Evolutionary conservation across 2,797 vertebrate species (phyloP), one percentile per base, ranked within the genome.

Genomic region (Enoplosus armatus): DNA sequence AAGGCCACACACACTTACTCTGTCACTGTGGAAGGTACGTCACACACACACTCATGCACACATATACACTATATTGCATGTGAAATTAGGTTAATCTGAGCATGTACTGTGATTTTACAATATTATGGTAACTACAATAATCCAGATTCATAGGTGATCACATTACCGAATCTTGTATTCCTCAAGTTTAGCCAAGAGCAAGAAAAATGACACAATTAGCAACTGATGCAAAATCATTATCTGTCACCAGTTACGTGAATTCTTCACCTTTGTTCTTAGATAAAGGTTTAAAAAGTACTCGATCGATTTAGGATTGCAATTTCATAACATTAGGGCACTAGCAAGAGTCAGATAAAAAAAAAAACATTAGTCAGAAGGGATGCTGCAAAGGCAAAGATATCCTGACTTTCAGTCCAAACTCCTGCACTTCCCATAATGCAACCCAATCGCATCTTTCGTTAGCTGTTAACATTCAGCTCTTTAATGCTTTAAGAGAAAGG

Each of bases 1-100:
- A 95, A 66, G 20, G 67, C 77, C 65, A 90, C 59, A 14, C 97
- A 96, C 80, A 94, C 86, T 59, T 98, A 96, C 92, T 92, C 83
- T 0, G 73, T 98, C 86, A 94, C 92, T 0, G 97, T 98, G 50
- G 97, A 98, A 89, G 97, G 97, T 96, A 87, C 1, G 6, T 66
- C 16, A 58, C 54, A 31, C 54, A 31, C 9, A 50, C 62, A 31
- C 10, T 16, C 24, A 29, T 14, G 24, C 18, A 33, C 18, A 18
- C 22, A 20, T 35, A 15, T 59, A 48, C 22, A 27, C 18, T 24
- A 50, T 18, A 26, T 48, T 47, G 15, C n/a, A 26, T 12, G 22
- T 48, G 27, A n/a, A 43, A 56, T 11, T 43, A 16, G 47, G 35
- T 41, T n/a, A 14, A 24, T 33, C 43, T 67, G 9, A 41, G 24